Base-by-base conservation (phyloP, 2,797 vertebrate species). In the Periophthalmus magnuspinnatus region DNA sequence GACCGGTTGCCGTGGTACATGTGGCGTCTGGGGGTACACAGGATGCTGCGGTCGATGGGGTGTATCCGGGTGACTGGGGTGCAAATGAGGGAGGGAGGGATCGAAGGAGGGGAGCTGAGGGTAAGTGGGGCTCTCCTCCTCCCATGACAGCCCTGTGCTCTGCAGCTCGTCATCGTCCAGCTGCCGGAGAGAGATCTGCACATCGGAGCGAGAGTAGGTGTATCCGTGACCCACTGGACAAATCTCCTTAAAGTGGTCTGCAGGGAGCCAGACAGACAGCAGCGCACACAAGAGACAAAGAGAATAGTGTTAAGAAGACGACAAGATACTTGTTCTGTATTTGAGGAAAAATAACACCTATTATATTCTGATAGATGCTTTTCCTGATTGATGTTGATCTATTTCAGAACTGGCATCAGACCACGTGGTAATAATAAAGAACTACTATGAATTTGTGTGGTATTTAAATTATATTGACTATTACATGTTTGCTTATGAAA, bases 121-220 rank as follows among this genome's bases (percentile, higher is more conserved):
- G 67, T 81, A 82, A n/a, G 60, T 58, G 2, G 87, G 86, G 48
- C 76, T 84, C 75, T 88, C 81, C 59, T 89, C 87, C 68, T 88
- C 86, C 78, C 86, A 81, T 8, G 85, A 82, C 33, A 85, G 6
- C 1, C 81, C 84, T 0, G 90, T 88, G 72, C 88, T 75, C 77
- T 94, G 92, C 78, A 96, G 80, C 62, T 96, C 96, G 5, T 95
- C 95, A 21, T 92, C 92, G 47, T 95, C 96, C 1, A 97, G 92
- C 83, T 95, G 95, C 72, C 95, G 94, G 88, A 96, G 84, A 5
- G 91, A 91, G 67, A 94, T 88, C 87, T 94, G 93, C 65, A 95
- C 86, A 9, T 95, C 93, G 7, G 94, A 93, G 72, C 85, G 90
- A 0, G 92, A 93, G 89, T 95, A 95, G 32, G 93, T 94, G 52